These are phyloP conservation scores for Sardina pilchardus DNA, from an alignment of 2,113 vertebrate genomes.

Conservation along the genomic window DNA sequence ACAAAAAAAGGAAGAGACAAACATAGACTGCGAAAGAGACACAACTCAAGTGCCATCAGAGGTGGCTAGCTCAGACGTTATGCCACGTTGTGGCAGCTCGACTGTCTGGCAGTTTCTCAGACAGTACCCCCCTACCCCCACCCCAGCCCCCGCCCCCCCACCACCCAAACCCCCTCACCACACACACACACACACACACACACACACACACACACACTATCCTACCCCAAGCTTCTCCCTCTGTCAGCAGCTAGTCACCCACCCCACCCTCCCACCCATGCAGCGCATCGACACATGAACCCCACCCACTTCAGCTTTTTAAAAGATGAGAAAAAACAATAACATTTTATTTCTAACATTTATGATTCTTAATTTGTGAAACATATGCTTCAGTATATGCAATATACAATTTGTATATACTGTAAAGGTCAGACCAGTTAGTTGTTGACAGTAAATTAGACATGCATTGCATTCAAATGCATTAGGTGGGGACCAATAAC, in stretches of 20 bases:
- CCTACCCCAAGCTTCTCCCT: slow-evolving; percentile 5
- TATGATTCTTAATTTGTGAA: not conserved
- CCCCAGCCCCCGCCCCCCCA: slow-evolving; percentile 3
- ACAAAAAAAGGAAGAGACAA: slow-evolving; percentile 4
- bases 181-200: not conserved
- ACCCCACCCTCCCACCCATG: slow-evolving; percentile 8
- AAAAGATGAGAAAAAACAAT: not conserved
- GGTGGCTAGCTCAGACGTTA: slow-evolving; percentile 24
- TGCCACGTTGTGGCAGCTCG: slow-evolving; percentile 26
- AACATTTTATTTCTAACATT: not conserved
- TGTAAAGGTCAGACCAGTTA: not conserved
- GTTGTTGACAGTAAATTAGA: not conserved
- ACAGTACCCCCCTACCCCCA: slow-evolving; percentile 26
- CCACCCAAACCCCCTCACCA: slow-evolving; percentile 30
- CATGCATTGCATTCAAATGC: not conserved
- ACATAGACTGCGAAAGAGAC: slow-evolving; percentile 6
- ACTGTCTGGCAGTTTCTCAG: slow-evolving; percentile 47
- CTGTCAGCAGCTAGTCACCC: not conserved
- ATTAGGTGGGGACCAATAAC: not conserved
- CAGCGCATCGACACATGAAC: not conserved
- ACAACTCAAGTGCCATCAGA: slow-evolving; percentile 12
- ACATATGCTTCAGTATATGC: not conserved
- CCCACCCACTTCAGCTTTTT: not conserved
- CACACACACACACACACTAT: slow-evolving; percentile 10
- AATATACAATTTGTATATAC: not conserved